Evolutionary conservation across 37 sponge, comb jelly and placozoan species (phyloP).

Genomic region (Diacarnus erythraeanus): DNA sequence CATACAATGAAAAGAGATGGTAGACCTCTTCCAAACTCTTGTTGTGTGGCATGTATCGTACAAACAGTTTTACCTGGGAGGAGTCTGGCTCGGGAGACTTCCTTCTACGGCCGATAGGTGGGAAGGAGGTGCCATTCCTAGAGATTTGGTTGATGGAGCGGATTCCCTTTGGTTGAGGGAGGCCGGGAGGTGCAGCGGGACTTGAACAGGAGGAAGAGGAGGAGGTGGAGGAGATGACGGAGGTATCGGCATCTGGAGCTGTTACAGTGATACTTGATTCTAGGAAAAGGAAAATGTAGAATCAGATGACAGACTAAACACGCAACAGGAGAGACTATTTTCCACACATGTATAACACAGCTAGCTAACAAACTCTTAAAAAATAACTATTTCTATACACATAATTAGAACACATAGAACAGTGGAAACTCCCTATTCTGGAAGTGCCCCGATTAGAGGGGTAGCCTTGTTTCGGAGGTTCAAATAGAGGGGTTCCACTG

Average conservation of each 20-base stretch:
- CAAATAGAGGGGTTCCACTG: too few species aligned
- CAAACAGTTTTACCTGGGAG: conserved; percentile 24
- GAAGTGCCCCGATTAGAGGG: too few species aligned
- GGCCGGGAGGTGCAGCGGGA: background rate
- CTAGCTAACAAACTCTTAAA: too few species aligned
- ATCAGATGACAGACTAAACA: too few species aligned
- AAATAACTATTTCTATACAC: too few species aligned
- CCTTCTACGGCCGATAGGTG: background rate
- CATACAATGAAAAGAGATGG: background rate
- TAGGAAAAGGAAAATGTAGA: too few species aligned
- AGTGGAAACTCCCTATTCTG: too few species aligned
- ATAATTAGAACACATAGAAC: too few species aligned
- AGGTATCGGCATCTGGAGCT: conserved; percentile 1
- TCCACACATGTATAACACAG: too few species aligned
- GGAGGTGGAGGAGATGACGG: background rate
- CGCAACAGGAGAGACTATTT: too few species aligned
- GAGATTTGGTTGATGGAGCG: conserved; percentile 1
- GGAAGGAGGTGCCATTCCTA: conserved; percentile 10
- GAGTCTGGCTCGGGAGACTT: conserved; percentile 11
- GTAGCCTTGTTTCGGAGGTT: too few species aligned
- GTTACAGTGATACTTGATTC: too few species aligned
- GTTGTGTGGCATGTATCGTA: conserved; percentile 20
- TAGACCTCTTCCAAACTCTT: conserved; percentile 8
- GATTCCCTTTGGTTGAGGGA: background rate
- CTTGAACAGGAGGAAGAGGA: background rate